Base-by-base conservation (phyloP, 2,113 vertebrate genomes). In the Carassius carassius region DNA sequence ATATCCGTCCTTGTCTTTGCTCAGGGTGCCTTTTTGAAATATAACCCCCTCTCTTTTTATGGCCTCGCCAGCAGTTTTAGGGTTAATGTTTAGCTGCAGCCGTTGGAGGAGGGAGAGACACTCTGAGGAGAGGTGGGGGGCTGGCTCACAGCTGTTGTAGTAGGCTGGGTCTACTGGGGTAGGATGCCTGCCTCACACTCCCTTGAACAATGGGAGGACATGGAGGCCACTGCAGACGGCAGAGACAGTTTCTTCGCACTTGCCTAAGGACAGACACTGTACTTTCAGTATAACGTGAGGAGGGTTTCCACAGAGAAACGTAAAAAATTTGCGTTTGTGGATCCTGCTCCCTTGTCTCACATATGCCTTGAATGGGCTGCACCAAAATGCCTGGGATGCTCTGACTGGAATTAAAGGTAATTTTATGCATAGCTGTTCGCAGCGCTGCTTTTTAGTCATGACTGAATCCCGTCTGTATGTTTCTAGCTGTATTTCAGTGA, bases 111-210 rank as follows among this genome's bases (percentile, higher is more conserved):
- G 84, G 86, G 87, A 86, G 72, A 69, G 85, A 85, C 77, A 87
- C 87, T 89, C 65, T 47, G 90, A 86, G 88, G 89, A n/a, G 90
- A 91, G 93, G 92, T 90, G 91, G 93, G 92, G 63, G 93, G 92
- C 90, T 89, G 89, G 91, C 92, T 92, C 94, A 94, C 94, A 95
- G 93, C 93, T 95, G 94, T 93, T 92, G 90, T 94, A 92, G 92
- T 87, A 91, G 91, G 92, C 91, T 90, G 91, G 90, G 88, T 92
- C 92, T 93, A 86, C 89, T 49, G 89, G 91, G 87, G 89, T 91
- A 92, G 90, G 91, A 92, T 91, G 91, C 87, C 89, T 88, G 90
- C 90, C 90, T 91, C 92, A 87, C 87, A 93, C 89, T 83, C 89
- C 86, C 90, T 88, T 91, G 92, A 94, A 94, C 94, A 94, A 93